Evolutionary conservation across 2,888 invertebrate species (phyloP).

Genomic region (Cistogaster globosa): DNA sequence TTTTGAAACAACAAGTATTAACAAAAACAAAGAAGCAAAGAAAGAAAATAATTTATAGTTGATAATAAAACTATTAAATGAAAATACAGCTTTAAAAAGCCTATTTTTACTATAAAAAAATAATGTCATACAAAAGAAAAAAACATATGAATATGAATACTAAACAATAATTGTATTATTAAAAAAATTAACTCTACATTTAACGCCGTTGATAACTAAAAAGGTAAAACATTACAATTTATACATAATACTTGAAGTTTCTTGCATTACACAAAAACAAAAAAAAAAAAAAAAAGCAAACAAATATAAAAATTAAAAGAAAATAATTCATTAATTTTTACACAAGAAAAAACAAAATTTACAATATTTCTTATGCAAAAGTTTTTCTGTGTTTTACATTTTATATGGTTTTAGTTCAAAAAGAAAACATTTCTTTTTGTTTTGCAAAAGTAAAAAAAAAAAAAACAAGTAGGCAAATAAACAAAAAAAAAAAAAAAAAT

Average conservation of each 20-base stretch:
- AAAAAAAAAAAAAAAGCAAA: slow-evolving; percentile 9
- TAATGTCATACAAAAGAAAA: slow-evolving; percentile 30
- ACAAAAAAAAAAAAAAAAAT: slow-evolving; percentile 3
- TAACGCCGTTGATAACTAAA: slow-evolving; percentile 59
- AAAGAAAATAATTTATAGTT: slow-evolving; percentile 43
- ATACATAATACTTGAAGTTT: slow-evolving; percentile 69
- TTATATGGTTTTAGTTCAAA: slow-evolving; percentile 30
- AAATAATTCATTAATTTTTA: slow-evolving; percentile 60
- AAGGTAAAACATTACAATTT: slow-evolving; percentile 46
- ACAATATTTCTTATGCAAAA: slow-evolving; percentile 46
- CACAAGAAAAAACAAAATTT: slow-evolving; percentile 24
- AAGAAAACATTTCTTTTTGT: slow-evolving; percentile 18
- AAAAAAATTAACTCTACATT: slow-evolving; percentile 48
- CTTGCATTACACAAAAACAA: slow-evolving; percentile 37
- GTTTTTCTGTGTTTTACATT: slow-evolving; percentile 33
- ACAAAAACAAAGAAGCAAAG: slow-evolving; percentile 42
- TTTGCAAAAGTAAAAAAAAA: slow-evolving; percentile 44
- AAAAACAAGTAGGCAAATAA: slow-evolving; percentile 41
- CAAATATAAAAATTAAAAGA: slow-evolving; percentile 16
- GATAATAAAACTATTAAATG: slow-evolving; percentile 51
- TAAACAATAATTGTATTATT: slow-evolving; percentile 55
- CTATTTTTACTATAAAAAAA: slow-evolving; percentile 63
- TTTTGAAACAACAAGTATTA: slow-evolving; percentile 70
- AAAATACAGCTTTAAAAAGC: slow-evolving; percentile 69
- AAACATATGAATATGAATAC: slow-evolving; percentile 26